Base-by-base conservation (phyloP, 2,797 vertebrate species). In the Platalea minor region DNA sequence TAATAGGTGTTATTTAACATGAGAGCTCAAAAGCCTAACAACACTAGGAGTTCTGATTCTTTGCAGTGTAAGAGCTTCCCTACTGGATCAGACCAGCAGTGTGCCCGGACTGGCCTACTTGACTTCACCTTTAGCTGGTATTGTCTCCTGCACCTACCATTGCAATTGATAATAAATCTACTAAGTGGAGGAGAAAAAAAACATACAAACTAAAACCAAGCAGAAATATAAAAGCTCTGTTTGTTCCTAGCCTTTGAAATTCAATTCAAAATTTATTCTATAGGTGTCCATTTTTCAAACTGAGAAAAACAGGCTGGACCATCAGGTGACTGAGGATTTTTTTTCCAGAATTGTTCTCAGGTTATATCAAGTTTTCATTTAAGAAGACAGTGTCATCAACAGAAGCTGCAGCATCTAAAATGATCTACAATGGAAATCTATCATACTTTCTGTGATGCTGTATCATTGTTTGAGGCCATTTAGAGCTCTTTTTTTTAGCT, bases 101-200 rank as follows among this genome's bases (percentile, higher is more conserved):
- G 11, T 53, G 16, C 17, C 48, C 0, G 0, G 8, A 48, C 24
- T 31, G 29, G 15, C 8, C 25, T 51, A 16, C n/a, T 72, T 86
- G n/a, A 37, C 9, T 64, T 83, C 24, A 28, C 37, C 51, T 54
- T 56, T 51, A 41, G 37, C 46, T 61, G 8, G 10, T 68, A 17
- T 33, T 72, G 13, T 33, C 4, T 54, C n/a, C 35, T 61, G 11
- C 23, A 60, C 4, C 33, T 64, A 46, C 9, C 7, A 9, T 50
- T 85, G 26, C n/a, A 73, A 56, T 17, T 41, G 20, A 18, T 19
- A 48, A 56, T 35, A 74, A n/a, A 65, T 63, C 13, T 65, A 50
- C 5, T 25, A 70, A 57, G 6, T 17, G 14, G 7, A 7, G 5
- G 12, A 41, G 20, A 63, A 48, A 60, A 48, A 60, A 70, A 4